Conservation (phyloP, 2,888 invertebrate species). For the Hydroisotoma schaefferi region DNA sequence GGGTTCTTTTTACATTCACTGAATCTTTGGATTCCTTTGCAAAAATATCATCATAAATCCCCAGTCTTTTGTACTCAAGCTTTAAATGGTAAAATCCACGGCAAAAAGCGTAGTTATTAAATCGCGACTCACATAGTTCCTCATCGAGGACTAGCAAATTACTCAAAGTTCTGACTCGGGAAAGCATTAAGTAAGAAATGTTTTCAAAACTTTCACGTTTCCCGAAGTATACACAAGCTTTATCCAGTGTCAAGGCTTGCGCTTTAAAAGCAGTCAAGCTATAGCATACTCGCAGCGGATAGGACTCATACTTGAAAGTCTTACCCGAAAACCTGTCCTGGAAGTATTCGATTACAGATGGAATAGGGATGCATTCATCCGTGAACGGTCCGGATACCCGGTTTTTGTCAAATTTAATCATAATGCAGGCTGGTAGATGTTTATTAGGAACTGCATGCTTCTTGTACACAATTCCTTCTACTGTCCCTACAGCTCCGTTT, state of each 20-base stretch:
- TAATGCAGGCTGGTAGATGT: not conserved
- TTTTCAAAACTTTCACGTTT: constrained; percentile 2
- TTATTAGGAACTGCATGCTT: not conserved
- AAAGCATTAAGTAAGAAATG: not conserved
- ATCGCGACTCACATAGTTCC: not conserved
- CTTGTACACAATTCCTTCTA: not conserved
- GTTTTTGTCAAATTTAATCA: not conserved
- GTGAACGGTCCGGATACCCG: not conserved
- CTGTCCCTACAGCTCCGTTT: not conserved
- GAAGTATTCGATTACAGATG: not conserved
- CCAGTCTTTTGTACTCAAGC: not conserved
- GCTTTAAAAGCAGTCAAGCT: not conserved
- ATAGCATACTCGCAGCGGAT: not conserved
- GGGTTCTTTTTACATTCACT: not conserved
- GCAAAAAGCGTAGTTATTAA: not conserved
- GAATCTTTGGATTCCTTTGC: not conserved
- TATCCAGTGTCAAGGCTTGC: not conserved
- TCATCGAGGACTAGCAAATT: not conserved
- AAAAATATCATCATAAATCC: not conserved
- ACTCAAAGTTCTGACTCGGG: not conserved
- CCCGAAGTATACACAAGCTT: constrained; percentile 1
- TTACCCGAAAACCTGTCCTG: not conserved
- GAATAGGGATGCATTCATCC: constrained; percentile 5
- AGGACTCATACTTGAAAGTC: not conserved
- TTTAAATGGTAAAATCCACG: not conserved